Evolutionary conservation across 2,797 vertebrate species (phyloP), one percentile per base, ranked within the genome.

Genomic region (Phataginus tricuspis): DNA sequence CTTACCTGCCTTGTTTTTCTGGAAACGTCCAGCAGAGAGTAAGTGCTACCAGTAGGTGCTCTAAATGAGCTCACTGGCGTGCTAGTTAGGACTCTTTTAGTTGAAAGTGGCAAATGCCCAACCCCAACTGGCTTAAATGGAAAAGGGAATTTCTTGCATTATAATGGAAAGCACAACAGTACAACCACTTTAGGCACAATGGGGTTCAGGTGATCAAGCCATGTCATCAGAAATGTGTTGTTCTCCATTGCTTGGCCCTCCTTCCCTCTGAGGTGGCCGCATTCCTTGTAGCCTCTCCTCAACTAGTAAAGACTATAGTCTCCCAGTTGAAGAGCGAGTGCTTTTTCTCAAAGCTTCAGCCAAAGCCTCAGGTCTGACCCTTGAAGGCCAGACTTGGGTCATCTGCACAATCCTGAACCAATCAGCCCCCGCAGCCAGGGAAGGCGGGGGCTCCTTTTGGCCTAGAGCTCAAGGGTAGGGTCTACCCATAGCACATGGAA

Each of bases 1-100:
- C 63, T 69, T 66, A 42, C 66, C 49, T 51, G n/a, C 57, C 64
- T 95, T 68, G 66, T 78, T 82, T 90, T 92, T 91, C 96, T 88
- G 12, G 80, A 83, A 91, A 89, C 5, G 34, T 66, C 79, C 39
- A 55, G 66, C 18, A 55, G 74, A 74, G 16, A 51, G 37, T 63
- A 53, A 87, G 25, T 10, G 37, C 37, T 74, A 53, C 57, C 1
- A 1, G 77, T 51, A 74, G 53, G 25, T 39, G 10, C 27, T 90
- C 37, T 80, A 80, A n/a, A 12, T 42, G 16, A 51, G 34, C 61
- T 75, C 64, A 29, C 29, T 13, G 25, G 51, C 0, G 23, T 5
- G 7, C 34, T 72, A 49, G 84, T 21, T 68, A 61, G 55, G 75
- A 37, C 42, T 21, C 49, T 77, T 37, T 79, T 15, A 42, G 83